Evolutionary conservation across 1,140 invertebrate species (phyloP).

Genomic region (Anastrepha ludens): DNA sequence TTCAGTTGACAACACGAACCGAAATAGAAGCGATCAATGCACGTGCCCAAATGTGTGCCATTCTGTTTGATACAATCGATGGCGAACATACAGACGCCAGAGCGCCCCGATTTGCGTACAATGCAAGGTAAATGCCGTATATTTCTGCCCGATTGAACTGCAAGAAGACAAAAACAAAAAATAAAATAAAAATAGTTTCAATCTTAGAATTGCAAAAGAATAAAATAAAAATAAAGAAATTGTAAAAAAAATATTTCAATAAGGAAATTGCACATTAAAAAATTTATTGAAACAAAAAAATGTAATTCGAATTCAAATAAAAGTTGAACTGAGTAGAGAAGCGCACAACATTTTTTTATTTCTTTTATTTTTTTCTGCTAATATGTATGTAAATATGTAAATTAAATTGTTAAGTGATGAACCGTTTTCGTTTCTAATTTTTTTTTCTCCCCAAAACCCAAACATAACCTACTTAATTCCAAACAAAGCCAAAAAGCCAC

Average conservation of each 20-base stretch:
- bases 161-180: slow-evolving; percentile 58
- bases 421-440: background rate
- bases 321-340: no score
- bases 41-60: slow-evolving; percentile 92
- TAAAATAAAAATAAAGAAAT: background rate
- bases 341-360: no score
- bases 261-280: background rate
- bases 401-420: background rate
- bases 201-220: background rate
- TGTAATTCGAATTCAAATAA: background rate
- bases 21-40: slow-evolving; percentile 94
- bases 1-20: slow-evolving; percentile 89
- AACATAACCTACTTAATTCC: slow-evolving; percentile 18
- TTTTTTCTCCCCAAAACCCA: background rate
- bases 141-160: slow-evolving; percentile 86
- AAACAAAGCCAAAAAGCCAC: background rate
- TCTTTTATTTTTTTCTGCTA: no score
- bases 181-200: background rate
- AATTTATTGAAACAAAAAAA: background rate
- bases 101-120: slow-evolving; percentile 84
- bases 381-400: background rate
- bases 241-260: background rate
- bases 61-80: slow-evolving; percentile 93
- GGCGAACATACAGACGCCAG: slow-evolving; percentile 94
- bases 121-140: slow-evolving; percentile 91